Conservation (phyloP, 2,888 invertebrate genomes). For the Dichetophora obliterata region DNA sequence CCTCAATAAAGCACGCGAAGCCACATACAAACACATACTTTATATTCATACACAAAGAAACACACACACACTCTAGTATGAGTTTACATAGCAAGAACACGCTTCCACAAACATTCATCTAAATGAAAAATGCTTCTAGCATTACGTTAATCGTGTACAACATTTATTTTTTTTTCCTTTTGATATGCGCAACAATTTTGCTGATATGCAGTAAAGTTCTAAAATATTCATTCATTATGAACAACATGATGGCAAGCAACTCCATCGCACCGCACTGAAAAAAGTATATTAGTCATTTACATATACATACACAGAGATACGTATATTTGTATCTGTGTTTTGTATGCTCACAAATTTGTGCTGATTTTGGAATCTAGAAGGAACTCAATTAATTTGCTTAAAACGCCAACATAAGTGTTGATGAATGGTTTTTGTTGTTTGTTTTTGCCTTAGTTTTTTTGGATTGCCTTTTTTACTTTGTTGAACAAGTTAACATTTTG, state of each 20-base stretch:
- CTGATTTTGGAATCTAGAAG: slow-evolving; percentile 3
- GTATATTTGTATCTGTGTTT: neutral
- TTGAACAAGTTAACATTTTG: no score
- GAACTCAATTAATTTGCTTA: slow-evolving; percentile 2
- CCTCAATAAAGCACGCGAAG: neutral
- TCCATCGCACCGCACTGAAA: no score
- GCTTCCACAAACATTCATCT: neutral
- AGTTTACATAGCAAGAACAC: neutral
- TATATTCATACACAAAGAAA: neutral
- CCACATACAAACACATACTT: neutral
- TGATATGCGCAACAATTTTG: neutral
- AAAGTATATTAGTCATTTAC: neutral
- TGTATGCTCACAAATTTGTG: neutral
- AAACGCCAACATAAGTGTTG: neutral
- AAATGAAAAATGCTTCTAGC: no score
- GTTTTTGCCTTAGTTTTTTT: no score
- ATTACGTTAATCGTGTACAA: no score
- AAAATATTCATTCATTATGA: no score
- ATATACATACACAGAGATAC: neutral
- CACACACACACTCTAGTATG: neutral
- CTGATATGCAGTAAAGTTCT: neutral
- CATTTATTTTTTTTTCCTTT: neutral
- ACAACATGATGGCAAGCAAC: no score
- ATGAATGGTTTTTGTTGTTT: neutral
- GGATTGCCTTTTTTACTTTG: no score